Evolutionary conservation across 2,888 invertebrate species (phyloP).

Genomic region (Tromatobia lineatoria): DNA sequence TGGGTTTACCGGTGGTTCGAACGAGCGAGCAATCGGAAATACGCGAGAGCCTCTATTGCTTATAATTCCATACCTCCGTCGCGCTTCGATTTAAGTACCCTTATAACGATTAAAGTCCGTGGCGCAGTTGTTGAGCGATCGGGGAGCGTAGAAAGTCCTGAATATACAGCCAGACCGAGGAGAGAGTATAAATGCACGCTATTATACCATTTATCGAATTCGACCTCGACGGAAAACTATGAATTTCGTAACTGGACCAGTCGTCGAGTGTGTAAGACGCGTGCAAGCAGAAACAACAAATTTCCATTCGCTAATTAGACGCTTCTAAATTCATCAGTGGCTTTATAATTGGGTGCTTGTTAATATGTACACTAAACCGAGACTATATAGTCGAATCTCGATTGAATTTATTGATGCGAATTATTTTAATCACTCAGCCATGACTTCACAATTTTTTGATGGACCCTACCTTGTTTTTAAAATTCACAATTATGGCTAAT

Average conservation of each 20-base stretch:
- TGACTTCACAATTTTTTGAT: too few relatives aligned
- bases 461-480: too few relatives aligned
- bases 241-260: conserved; percentile 14
- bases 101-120: conserved; percentile 76
- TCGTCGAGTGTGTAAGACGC: not conserved
- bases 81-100: conserved; percentile 75
- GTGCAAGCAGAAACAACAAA: not conserved
- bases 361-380: not conserved
- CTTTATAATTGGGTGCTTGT: conserved; percentile 38
- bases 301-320: not conserved
- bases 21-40: conserved; percentile 35
- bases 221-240: conserved; percentile 12
- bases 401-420: conserved; percentile 3
- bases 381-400: conserved; percentile 39
- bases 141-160: conserved; percentile 71
- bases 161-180: not conserved
- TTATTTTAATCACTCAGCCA: too few relatives aligned
- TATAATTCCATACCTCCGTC: conserved; percentile 78
- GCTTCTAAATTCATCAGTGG: conserved; percentile 24
- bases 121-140: conserved; percentile 9
- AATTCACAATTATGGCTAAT: too few relatives aligned
- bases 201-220: conserved; percentile 9
- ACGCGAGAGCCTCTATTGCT: conserved; percentile 68
- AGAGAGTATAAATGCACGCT: not conserved
- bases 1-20: conserved; percentile 38